Evolutionary conservation across 2,797 vertebrate genomes (phyloP), one percentile per base, ranked within the genome.

Genomic region (Lutjanus campechanus): DNA sequence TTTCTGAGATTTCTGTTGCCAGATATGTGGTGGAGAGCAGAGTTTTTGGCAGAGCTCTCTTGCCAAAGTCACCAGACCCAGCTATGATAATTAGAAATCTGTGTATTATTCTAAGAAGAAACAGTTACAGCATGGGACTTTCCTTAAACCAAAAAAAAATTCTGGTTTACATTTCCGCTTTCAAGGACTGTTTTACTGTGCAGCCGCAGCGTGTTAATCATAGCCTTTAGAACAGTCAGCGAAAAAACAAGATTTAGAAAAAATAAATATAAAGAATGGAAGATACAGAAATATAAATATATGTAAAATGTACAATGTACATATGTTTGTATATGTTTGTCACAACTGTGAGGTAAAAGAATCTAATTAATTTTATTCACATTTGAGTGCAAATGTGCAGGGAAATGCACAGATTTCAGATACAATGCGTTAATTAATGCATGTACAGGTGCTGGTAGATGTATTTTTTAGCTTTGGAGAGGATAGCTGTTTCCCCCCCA

Each of bases 111-210:
- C 29, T 36, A 36, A 36, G 29, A 36, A 13, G 4, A 41, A 50
- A 53, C 11, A 7, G 8, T 16, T 20, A 11, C 12, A 68, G 36
- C 7, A 13, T 1, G 25, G 15, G 29, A 46, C 8, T 62, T 15
- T 15, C 15, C n/a, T 60, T 3, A 25, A 53, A 53, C 16, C 40
- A 55, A 50, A 72, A 55, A 50, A 72, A 25, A 12, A 3, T 12
- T 11, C 20, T 70, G 53, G 16, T 53, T 51, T 15, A 36, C 20
- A 60, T 65, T 51, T 75, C 55, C 40, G 62, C 46, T 50, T 75
- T 19, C 9, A 20, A 43, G 58, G 11, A 56, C 13, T 47, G 5
- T 49, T 55, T 47, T 19, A 8, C 60, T 63, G 44, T 17, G 44
- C 12, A 6, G 9, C n/a, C 11, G 44, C 12, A 6, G 9, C n/a